Evolutionary conservation across 35 echinoderm and acorn worm species (phyloP), one percentile per base, ranked within the genome.

Genomic region (Apostichopus japonicus): DNA sequence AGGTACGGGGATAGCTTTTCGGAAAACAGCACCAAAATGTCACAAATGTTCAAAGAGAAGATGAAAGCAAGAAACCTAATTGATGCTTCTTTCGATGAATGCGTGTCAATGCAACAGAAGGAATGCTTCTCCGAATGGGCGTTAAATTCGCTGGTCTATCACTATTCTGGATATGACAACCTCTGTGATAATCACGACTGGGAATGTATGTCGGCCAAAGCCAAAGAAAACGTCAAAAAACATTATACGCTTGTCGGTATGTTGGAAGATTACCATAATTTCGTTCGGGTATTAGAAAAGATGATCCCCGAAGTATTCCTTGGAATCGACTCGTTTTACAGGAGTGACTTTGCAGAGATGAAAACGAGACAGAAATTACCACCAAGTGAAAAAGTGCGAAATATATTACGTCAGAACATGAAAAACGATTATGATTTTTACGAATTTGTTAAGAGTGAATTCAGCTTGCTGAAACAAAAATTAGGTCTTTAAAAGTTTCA

Each of bases 21-120:
- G 22, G 54, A 56, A 22, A 65, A 87, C 63, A 87, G 59, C 59
- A 87, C 54, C 16, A 87, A 59, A 87, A 87, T 56, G 54, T 16
- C 54, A 21, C 83, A 87, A 22, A 17, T 87, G 83, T 87, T 17
- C 59, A 56, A 25, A 59, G 83, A 87, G 59, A 87, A 87, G 14
- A 56, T 87, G 54, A 87, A 87, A 87, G 83, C 83, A 17, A 56
- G 22, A 21, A 87, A 82, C 54, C 79, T 82, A 14, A 82, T 6
- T 56, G 33, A 52, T 51, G 90, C 79, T 56, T 56, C 90, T 9
- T 79, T 91, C 54, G 90, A 91, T 55, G 90, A 91, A 23, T 91
- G 90, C 33, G 90, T 91, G 4, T 77, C 53, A 53, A 56, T 15
- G 24, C 23, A 53, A 23, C 10, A 24, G 7, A 52, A 33, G 33